These are phyloP conservation scores for Gandaritis pyraliata DNA, from an alignment of 2,888 invertebrate species.

Conservation along the genomic window DNA sequence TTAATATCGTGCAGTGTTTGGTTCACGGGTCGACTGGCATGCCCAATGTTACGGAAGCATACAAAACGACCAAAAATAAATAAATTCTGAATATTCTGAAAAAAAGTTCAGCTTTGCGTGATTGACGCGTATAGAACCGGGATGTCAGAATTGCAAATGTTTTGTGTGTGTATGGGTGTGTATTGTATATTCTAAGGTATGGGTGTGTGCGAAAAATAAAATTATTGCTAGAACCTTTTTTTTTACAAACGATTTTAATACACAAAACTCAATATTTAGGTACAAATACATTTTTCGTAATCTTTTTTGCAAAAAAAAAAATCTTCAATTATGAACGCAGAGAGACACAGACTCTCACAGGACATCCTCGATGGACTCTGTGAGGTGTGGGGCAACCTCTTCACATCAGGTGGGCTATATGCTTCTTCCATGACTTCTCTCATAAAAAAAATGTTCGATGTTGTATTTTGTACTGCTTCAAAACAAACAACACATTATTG, in stretches of 20 bases:
- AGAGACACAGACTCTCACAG: too few species aligned
- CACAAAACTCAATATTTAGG: too few species aligned
- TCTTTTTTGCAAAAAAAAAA: too few species aligned
- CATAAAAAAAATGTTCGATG: not conserved
- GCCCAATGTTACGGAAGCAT: slow-evolving; percentile 58
- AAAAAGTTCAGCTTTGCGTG: slow-evolving; percentile 54
- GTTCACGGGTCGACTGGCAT: slow-evolving; percentile 57
- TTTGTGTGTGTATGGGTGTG: slow-evolving; percentile 31
- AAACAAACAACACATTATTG: slow-evolving; percentile 52
- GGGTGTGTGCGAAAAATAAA: slow-evolving; percentile 14
- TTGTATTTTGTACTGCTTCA: slow-evolving; percentile 33
- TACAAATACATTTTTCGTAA: too few species aligned
- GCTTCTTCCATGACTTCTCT: too few species aligned
- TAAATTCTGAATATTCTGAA: slow-evolving; percentile 53
- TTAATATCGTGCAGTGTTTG: slow-evolving; percentile 67
- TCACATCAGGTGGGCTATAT: too few species aligned
- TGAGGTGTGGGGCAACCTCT: too few species aligned
- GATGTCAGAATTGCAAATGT: slow-evolving; percentile 14
- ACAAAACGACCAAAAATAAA: slow-evolving; percentile 52
- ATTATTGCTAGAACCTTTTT: not conserved
- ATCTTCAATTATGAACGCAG: too few species aligned
- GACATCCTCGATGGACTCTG: too few species aligned
- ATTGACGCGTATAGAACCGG: slow-evolving; percentile 51
- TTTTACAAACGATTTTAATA: too few species aligned
- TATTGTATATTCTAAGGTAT: too few species aligned